Evolutionary conservation across 2,113 vertebrate genomes (phyloP).

Genomic region (Panurus biarmicus): DNA sequence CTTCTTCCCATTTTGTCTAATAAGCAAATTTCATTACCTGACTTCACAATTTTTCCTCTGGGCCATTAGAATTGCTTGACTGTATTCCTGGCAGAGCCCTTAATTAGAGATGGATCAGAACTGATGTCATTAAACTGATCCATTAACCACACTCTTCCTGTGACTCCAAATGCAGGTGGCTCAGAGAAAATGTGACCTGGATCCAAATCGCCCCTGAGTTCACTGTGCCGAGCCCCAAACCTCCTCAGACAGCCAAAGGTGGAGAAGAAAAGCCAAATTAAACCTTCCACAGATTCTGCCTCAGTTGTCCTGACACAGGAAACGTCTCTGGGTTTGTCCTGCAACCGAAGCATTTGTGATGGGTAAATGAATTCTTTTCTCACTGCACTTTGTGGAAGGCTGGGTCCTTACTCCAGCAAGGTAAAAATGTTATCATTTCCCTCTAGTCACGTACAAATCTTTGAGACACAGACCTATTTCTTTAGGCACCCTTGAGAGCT

Average conservation of each 20-base stretch:
- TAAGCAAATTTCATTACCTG: conserved; percentile 66
- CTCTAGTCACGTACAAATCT: background rate
- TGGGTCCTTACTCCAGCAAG: background rate
- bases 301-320: background rate
- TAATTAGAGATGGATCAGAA: conserved; percentile 63
- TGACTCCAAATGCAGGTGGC: background rate
- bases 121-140: conserved; percentile 53
- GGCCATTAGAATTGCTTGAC: conserved; percentile 49
- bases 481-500: background rate
- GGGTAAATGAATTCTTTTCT: background rate
- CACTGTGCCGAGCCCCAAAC: background rate
- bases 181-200: conserved; percentile 9
- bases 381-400: background rate
- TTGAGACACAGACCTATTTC: background rate
- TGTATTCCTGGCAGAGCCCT: conserved; percentile 62
- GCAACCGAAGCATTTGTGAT: background rate
- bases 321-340: background rate
- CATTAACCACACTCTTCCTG: conserved; percentile 55
- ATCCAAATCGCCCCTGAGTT: background rate
- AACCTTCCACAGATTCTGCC: background rate
- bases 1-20: conserved; percentile 53
- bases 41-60: conserved; percentile 59
- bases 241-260: background rate
- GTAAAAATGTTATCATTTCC: background rate
- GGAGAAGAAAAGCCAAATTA: background rate